phyloP scores from a whole-genome alignment of 2,888 invertebrate species.

The Crocallis elinguaria region DNA sequence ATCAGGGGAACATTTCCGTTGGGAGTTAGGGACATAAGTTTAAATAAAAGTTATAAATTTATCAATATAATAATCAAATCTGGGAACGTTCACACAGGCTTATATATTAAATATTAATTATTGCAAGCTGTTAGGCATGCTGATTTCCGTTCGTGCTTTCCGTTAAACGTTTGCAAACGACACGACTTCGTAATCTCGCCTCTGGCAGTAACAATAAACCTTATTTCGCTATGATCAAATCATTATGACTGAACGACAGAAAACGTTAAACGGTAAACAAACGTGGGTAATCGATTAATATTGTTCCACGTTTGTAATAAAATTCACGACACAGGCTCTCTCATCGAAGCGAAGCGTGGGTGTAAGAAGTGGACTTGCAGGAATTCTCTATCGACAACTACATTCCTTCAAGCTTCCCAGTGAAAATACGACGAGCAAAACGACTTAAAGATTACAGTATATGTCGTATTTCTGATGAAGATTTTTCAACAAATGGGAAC shows the following conservation, averaged over 20 bases:
- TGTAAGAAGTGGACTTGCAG: slow-evolving; percentile 22
- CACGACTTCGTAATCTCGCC: slow-evolving; percentile 9
- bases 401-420: slow-evolving; percentile 14
- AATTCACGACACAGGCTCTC: slow-evolving; percentile 17
- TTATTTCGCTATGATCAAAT: background rate
- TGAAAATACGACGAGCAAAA: slow-evolving; percentile 1
- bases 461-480: background rate
- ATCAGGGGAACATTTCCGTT: background rate
- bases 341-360: slow-evolving; percentile 21
- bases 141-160: slow-evolving; percentile 29
- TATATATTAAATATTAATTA: too few relatives aligned
- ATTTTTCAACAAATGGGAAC: background rate
- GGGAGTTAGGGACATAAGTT: background rate
- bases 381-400: slow-evolving; percentile 21
- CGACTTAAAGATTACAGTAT: background rate
- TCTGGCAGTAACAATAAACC: background rate
- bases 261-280: background rate
- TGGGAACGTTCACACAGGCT: too few relatives aligned
- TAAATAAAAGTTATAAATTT: background rate
- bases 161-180: slow-evolving; percentile 14
- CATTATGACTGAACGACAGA: slow-evolving; percentile 1
- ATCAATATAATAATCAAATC: background rate
- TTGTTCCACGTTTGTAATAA: slow-evolving; percentile 16
- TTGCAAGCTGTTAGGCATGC: background rate
- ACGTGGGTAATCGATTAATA: background rate